Evolutionary conservation across 1,140 invertebrate genomes (phyloP), one percentile per base, ranked within the genome.

Genomic region (Colletes latitarsis): DNA sequence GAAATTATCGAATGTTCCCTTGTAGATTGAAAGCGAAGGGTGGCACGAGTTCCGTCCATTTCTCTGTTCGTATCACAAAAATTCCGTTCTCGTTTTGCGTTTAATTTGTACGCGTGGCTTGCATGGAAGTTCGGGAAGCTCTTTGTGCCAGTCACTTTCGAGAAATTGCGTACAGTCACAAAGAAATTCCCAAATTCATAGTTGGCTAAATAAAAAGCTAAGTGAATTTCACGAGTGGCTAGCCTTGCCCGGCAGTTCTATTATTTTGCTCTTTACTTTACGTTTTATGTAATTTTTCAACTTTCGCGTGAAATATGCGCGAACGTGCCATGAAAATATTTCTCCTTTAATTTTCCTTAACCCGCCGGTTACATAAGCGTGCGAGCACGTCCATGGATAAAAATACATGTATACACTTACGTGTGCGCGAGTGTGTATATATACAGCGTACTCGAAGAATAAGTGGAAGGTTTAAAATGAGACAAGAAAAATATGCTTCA

Each of bases 321-420:
- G 72, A 46, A 64, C 72, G 60, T 53, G 46, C 30, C 46, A 15
- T 53, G 72, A 64, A 74, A 69, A 77, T 77, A 69, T 77, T 75
- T 63, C 77, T 69, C 30, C 79, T 75, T 81, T 77, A 84, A 82
- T 82, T 88, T 88, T 81, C 75, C 83, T 86, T 86, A 88, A 76
- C 69, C 75, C 75, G 46, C 14, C 14, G n/a, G 71, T 49, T 62
- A 21, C 57, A 49, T 30, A 21, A 30, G 41, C 17, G 57, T 19
- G 19, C 4, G 49, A 30, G 30, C 30, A 30, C 30, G 30, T 30
- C 30, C 30, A 30, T 30, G 30, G 30, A 30, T 30, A 30, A 30
- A 30, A 30, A 30, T 30, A 30, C 30, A 30, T 30, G 30, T 30
- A 30, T 30, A 30, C 30, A 30, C 30, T 30, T 41, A n/a, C 2